Conservation (phyloP, 2,113 vertebrate genomes). For the Alethe castanea region DNA sequence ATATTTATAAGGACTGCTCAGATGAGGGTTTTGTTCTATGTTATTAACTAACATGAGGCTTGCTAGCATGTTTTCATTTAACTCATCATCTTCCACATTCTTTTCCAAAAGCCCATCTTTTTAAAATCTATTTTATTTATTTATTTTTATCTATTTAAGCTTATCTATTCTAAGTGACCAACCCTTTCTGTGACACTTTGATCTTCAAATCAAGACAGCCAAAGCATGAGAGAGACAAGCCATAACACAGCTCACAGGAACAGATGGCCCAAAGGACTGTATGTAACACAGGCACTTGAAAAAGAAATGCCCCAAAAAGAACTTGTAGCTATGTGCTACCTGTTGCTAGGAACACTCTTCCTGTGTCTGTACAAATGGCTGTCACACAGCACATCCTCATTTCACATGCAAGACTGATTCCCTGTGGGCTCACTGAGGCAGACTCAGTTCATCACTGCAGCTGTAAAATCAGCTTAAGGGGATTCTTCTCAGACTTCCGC, state of each 20-base stretch:
- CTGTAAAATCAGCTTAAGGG: conserved; percentile 14
- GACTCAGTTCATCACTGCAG: not conserved
- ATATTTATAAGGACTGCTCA: not conserved
- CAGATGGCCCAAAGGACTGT: not conserved
- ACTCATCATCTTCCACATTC: not conserved
- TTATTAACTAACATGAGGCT: not conserved
- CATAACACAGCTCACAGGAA: not conserved
- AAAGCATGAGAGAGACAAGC: not conserved
- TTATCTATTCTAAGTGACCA: not conserved
- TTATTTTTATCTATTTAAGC: too few species aligned
- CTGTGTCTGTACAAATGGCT: accelerated
- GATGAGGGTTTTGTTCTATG: not conserved
- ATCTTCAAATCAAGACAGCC: not conserved
- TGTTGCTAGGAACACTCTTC: not conserved
- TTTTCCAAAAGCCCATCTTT: not conserved
- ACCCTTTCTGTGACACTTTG: not conserved
- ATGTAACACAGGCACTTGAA: not conserved
- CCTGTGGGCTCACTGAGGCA: not conserved
- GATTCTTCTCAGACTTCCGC: not conserved
- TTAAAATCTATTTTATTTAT: too few species aligned
- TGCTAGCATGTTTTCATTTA: not conserved
- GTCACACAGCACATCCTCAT: not conserved
- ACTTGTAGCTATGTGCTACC: not conserved
- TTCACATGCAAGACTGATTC: not conserved
- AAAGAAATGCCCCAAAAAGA: not conserved